phyloP scores from a whole-genome alignment of 2,113 vertebrate species.

The Saccopteryx bilineata region DNA sequence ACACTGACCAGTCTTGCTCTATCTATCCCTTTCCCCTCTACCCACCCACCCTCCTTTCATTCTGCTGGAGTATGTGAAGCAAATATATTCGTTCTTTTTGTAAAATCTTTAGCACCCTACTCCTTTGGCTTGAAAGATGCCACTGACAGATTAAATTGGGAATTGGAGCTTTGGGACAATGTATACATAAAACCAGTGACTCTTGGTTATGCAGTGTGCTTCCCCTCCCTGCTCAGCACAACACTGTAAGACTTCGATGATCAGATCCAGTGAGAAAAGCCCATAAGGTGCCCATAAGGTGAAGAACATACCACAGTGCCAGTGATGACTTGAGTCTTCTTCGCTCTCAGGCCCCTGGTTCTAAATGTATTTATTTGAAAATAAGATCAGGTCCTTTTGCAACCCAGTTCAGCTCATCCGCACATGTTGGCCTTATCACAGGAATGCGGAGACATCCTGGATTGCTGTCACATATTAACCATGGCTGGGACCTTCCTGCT shows the following conservation, averaged over 20 bases:
- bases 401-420: not conserved
- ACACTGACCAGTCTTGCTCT: not conserved
- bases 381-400: constrained; percentile 37
- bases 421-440: not conserved
- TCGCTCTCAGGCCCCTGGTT: not conserved
- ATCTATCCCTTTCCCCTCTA: not conserved
- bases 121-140: not conserved
- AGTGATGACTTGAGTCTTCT: not conserved
- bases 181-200: not conserved
- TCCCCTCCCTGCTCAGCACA: not conserved
- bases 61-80: not conserved
- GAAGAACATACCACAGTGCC: not conserved
- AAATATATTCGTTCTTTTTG: not conserved
- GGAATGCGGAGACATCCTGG: not conserved
- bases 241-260: not conserved
- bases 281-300: not conserved
- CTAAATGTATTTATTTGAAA: constrained; percentile 52
- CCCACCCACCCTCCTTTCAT: not conserved
- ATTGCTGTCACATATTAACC: not conserved
- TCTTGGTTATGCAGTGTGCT: not conserved
- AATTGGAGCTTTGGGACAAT: not conserved
- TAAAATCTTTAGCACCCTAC: not conserved
- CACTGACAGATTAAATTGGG: not conserved
- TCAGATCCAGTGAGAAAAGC: not conserved
- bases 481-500: not conserved